Conservation (phyloP, 2,888 invertebrate genomes). For the Artemia sp. region DNA sequence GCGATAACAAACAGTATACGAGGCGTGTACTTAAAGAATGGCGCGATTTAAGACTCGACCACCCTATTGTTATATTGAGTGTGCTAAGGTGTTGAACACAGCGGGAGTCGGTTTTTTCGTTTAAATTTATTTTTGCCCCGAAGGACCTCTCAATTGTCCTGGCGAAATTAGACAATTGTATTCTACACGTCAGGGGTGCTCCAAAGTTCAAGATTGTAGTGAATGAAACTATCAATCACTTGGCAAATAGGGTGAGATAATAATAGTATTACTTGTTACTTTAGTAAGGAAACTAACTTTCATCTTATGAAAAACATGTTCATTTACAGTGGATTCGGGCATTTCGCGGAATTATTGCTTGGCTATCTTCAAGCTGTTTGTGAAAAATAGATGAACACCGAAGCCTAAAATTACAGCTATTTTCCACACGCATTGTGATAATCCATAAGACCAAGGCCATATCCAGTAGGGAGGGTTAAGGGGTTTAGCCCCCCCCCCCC, state of each 20-base stretch:
- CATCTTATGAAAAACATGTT: constrained; percentile 9
- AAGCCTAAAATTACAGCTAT: too few species aligned
- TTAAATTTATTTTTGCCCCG: constrained; percentile 10
- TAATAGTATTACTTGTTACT: not conserved
- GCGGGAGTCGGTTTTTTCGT: constrained; percentile 4
- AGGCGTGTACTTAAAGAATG: constrained; percentile 15
- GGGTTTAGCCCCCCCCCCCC: too few species aligned
- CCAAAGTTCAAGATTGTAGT: not conserved
- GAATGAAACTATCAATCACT: constrained; percentile 1
- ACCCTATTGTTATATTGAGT: not conserved
- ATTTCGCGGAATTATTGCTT: too few species aligned
- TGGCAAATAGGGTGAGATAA: not conserved
- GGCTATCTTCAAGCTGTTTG: too few species aligned
- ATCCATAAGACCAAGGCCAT: too few species aligned
- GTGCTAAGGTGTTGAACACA: constrained; percentile 9
- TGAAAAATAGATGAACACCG: too few species aligned
- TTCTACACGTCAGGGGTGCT: not conserved
- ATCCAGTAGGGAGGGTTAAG: too few species aligned
- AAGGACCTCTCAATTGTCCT: constrained; percentile 14
- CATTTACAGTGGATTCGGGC: not conserved
- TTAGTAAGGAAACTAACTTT: not conserved
- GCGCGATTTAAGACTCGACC: not conserved
- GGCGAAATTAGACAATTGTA: constrained; percentile 12
- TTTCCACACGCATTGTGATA: too few species aligned
- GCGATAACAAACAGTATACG: constrained; percentile 13